phyloP scores from a whole-genome alignment of 2,888 invertebrate genomes.

The Hylaea fasciaria region DNA sequence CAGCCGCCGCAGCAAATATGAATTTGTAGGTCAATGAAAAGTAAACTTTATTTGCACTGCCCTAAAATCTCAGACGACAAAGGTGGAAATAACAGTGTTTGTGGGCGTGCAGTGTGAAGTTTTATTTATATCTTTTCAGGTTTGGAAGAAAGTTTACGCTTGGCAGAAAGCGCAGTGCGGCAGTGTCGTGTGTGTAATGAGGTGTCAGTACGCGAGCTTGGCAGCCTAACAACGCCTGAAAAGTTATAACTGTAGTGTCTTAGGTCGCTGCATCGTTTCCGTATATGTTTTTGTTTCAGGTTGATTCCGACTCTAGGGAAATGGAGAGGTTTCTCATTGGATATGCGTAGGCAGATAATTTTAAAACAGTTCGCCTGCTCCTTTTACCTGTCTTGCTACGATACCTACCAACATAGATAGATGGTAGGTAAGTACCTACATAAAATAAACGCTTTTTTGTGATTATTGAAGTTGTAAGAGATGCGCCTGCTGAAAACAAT shows the following conservation, averaged over 20 bases:
- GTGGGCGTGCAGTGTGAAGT: conserved; percentile 8
- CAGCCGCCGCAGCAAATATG: conserved; percentile 32
- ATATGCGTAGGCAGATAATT: too few species aligned
- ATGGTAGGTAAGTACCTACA: too few species aligned
- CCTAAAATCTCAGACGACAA: conserved; percentile 31
- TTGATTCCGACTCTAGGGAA: neutral
- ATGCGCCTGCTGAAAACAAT: too few species aligned
- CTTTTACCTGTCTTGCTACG: too few species aligned
- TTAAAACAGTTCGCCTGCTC: too few species aligned
- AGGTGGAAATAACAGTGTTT: conserved; percentile 1
- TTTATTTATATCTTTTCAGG: conserved; percentile 15
- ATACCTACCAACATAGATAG: too few species aligned
- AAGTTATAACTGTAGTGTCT: neutral
- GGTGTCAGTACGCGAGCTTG: conserved; percentile 35
- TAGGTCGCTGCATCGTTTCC: neutral
- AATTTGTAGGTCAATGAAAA: conserved; percentile 32
- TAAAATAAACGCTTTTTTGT: too few species aligned
- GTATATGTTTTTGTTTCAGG: conserved; percentile 5
- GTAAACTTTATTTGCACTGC: conserved; percentile 35
- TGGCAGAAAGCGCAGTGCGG: conserved; percentile 52
- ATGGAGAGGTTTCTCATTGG: conserved; percentile 3
- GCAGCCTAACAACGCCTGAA: conserved; percentile 22
- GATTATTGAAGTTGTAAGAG: too few species aligned
- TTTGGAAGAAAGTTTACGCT: conserved; percentile 40
- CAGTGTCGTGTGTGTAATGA: conserved; percentile 38